Conservation (phyloP, 2,113 vertebrate genomes). For the Bubo bubo region DNA sequence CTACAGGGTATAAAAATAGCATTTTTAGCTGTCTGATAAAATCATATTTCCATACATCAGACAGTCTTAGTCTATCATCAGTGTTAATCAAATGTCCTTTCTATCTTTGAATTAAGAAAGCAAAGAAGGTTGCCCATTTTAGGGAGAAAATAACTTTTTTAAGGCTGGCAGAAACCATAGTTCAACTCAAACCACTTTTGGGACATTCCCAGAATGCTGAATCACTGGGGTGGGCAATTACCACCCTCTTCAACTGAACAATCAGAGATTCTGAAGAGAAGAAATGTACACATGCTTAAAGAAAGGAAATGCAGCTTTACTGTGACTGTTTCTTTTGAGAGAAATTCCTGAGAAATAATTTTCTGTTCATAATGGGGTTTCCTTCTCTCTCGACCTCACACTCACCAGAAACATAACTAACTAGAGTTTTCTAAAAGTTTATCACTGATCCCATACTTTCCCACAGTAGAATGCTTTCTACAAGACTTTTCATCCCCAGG, state of each 20-base stretch:
- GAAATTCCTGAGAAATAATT: neutral
- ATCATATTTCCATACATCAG: neutral
- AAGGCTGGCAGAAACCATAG: constrained; percentile 7
- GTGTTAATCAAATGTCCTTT: neutral
- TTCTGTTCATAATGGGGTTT: neutral
- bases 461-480: neutral
- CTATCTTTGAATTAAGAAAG: neutral
- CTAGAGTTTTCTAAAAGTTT: neutral
- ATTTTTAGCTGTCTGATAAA: neutral
- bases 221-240: constrained; percentile 35
- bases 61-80: neutral
- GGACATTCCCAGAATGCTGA: constrained; percentile 52
- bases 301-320: constrained; percentile 18
- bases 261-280: neutral
- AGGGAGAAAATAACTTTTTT: neutral
- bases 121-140: neutral
- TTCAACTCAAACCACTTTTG: neutral
- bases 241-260: neutral
- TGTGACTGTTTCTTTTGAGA: neutral
- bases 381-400: neutral
- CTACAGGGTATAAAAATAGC: neutral
- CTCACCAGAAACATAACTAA: neutral
- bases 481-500: neutral
- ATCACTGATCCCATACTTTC: neutral
- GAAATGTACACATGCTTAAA: neutral